Conservation (phyloP, 2,797 vertebrate genomes). For the Sebastes oblongus region DNA sequence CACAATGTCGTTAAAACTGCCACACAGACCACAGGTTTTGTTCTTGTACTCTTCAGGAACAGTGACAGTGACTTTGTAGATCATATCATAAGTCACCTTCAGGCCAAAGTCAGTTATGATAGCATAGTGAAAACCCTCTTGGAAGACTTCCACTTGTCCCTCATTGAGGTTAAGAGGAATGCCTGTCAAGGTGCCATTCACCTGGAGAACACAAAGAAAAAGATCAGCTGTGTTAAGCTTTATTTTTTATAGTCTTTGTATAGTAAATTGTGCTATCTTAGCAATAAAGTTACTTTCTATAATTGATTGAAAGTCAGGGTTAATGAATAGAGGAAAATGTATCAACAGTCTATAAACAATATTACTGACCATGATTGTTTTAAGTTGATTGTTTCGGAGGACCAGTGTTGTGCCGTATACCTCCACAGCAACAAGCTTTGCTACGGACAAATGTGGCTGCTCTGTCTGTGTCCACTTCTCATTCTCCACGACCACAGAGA, state of each 20-base stretch:
- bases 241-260: neutral
- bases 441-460: conserved; percentile 22
- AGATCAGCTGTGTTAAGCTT: neutral
- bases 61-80: conserved; percentile 49
- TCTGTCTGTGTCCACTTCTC: conserved; percentile 26
- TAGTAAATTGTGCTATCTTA: neutral
- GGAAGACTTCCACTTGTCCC: conserved; percentile 47
- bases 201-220: conserved; percentile 36
- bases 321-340: neutral
- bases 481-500: conserved; percentile 57
- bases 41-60: conserved; percentile 63
- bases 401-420: conserved; percentile 43
- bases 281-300: neutral
- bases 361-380: conserved; percentile 24
- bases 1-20: conserved; percentile 37
- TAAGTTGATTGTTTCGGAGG: conserved; percentile 28
- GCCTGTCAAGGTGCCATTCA: conserved; percentile 47
- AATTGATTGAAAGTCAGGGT: neutral
- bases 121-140: conserved; percentile 44
- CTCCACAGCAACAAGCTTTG: conserved; percentile 44
- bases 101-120: conserved; percentile 64
- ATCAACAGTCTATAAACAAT: neutral
- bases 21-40: conserved; percentile 57
- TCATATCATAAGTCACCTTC: conserved; percentile 59
- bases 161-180: conserved; percentile 56